Conservation (phyloP, 2,113 vertebrate genomes). For the Eubucco bourcierii region DNA sequence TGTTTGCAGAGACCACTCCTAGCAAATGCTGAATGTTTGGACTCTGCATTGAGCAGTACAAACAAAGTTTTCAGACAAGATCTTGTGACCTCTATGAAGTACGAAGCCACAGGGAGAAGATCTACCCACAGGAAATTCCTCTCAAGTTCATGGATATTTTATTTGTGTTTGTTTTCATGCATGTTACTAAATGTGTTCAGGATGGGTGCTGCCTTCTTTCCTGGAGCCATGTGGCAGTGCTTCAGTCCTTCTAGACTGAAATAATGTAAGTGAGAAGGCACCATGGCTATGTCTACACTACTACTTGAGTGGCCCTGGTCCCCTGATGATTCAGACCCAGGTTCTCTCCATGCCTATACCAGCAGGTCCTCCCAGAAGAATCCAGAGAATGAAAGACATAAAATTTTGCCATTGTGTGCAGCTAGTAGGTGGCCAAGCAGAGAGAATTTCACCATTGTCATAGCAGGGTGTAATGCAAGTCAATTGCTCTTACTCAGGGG, state of each 20-base stretch:
- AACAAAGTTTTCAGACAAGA: neutral
- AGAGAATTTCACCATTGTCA: neutral
- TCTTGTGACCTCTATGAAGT: neutral
- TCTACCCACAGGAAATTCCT: neutral
- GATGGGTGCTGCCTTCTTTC: neutral
- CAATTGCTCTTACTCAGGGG: neutral
- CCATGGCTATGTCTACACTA: neutral
- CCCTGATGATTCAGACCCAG: neutral
- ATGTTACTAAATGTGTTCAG: neutral
- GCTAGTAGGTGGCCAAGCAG: neutral
- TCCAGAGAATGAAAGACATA: neutral
- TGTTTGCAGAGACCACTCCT: neutral
- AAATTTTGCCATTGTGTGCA: neutral
- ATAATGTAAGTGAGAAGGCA: neutral
- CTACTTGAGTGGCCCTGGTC: neutral
- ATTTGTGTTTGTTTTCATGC: neutral
- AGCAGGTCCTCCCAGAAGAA: neutral
- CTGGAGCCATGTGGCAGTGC: neutral
- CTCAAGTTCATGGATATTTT: neutral
- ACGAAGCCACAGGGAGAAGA: neutral
- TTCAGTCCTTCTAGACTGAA: neutral
- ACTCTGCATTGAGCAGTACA: neutral
- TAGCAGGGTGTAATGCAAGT: neutral
- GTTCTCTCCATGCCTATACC: neutral
- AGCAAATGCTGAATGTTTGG: neutral